A percentile compares a stretch with the other conserved stretches of the same genome.
phyloP scores from a whole-genome alignment of 2,797 vertebrate species.

The Erethizon dorsatum region DNA sequence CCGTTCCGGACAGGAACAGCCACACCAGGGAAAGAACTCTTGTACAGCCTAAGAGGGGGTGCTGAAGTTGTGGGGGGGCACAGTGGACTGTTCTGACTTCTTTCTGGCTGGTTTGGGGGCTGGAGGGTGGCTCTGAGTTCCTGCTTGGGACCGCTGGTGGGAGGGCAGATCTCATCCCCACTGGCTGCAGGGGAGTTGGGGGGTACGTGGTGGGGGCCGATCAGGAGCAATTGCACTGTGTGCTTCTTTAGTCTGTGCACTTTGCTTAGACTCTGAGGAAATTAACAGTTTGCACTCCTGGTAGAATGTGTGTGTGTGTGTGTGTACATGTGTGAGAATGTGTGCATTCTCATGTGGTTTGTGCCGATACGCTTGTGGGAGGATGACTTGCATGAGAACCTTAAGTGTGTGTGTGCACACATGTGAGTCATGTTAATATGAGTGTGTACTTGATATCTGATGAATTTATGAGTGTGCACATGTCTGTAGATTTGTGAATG shows the following conservation, averaged over 20 bases:
- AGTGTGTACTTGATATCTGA: no score
- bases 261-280: neutral
- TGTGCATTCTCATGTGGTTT: neutral
- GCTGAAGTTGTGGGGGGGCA: neutral
- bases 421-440: fast-evolving
- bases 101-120: neutral
- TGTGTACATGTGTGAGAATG: neutral
- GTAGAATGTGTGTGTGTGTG: neutral
- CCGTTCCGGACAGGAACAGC: neutral
- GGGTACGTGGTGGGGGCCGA: fast-evolving
- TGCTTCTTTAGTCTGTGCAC: neutral
- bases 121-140: neutral
- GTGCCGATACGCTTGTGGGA: neutral
- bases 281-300: neutral
- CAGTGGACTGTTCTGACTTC: neutral
- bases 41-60: neutral
- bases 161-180: neutral
- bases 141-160: fast-evolving
- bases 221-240: no score
- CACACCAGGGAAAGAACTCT: neutral
- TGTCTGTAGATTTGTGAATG: neutral
- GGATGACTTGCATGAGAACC: neutral
- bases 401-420: fast-evolving
- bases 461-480: neutral
- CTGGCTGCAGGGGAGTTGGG: fast-evolving